Conservation (phyloP, 2,113 vertebrate genomes). For the Pycnonotus jocosus region DNA sequence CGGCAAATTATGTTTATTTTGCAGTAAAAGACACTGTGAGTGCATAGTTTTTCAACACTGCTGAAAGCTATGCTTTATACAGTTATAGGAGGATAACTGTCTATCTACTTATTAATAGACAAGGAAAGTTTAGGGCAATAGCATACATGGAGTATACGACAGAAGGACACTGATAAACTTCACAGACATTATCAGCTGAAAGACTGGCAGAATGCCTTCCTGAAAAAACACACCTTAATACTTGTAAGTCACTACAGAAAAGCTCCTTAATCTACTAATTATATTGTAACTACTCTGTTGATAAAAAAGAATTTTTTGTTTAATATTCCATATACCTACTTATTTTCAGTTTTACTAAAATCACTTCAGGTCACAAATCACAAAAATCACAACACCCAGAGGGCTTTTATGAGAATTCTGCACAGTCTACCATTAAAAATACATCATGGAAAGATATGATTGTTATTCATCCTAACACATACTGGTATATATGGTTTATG, state of each 20-base stretch:
- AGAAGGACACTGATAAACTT: not conserved
- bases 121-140: not conserved
- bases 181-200: not conserved
- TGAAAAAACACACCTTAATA: not conserved
- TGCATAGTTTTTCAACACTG: not conserved
- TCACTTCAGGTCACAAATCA: not conserved
- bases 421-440: not conserved
- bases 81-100: not conserved
- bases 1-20: not conserved
- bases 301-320: not conserved
- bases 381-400: not conserved
- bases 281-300: not conserved
- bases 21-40: not conserved
- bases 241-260: not conserved
- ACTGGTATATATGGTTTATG: not conserved
- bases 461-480: not conserved
- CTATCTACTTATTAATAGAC: not conserved
- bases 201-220: not conserved
- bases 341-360: not conserved
- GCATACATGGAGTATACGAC: not conserved
- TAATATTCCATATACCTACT: not conserved
- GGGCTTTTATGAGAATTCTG: not conserved
- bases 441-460: rapidly evolving
- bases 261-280: not conserved
- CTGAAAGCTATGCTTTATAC: not conserved